Evolutionary conservation across 2,888 invertebrate species (phyloP).

Genomic region (Metalampra italica): DNA sequence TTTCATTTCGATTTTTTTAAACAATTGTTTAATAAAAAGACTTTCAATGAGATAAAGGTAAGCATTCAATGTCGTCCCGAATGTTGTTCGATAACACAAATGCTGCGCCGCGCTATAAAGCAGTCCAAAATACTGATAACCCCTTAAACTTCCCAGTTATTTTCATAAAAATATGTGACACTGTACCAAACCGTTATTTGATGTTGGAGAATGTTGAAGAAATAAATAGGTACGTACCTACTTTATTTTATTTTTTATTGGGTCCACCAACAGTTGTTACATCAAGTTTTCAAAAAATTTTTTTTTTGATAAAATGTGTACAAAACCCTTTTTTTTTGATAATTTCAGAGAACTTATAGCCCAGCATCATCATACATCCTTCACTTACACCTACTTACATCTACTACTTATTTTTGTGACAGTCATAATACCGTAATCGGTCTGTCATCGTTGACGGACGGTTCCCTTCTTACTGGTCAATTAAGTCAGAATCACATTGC

Average conservation of each 20-base stretch:
- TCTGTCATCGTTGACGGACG: background rate
- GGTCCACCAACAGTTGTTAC: too few species aligned
- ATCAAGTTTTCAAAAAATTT: too few species aligned
- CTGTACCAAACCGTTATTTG: slow-evolving; percentile 5
- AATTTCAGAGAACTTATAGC: too few species aligned
- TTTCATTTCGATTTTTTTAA: too few species aligned
- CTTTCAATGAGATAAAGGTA: too few species aligned
- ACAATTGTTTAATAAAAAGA: too few species aligned
- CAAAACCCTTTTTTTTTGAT: too few species aligned
- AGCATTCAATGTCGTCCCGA: too few species aligned
- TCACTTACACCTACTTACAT: background rate
- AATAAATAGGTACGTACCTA: too few species aligned
- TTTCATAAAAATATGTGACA: slow-evolving; percentile 1
- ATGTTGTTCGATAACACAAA: too few species aligned
- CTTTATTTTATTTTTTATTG: too few species aligned
- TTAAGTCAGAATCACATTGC: background rate
- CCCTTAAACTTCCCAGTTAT: background rate
- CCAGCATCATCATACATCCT: background rate
- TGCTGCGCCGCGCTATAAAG: background rate
- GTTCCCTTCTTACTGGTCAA: background rate
- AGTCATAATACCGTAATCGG: background rate
- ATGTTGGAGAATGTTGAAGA: background rate
- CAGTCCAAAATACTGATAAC: background rate
- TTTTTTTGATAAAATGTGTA: too few species aligned
- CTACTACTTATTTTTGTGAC: background rate